Base-by-base conservation (phyloP, 2,113 vertebrate genomes). In the Trinectes maculatus region DNA sequence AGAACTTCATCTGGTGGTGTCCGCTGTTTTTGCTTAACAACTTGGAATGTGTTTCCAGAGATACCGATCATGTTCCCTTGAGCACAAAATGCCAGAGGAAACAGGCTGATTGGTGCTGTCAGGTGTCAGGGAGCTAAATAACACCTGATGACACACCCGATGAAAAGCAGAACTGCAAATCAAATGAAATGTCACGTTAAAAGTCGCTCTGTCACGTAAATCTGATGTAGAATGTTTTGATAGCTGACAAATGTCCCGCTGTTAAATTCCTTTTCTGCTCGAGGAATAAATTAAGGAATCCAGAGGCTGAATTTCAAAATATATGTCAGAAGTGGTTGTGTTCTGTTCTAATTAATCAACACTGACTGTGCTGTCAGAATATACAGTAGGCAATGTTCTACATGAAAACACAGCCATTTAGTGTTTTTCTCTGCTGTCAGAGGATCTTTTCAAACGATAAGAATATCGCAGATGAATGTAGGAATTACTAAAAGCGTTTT, bases 161-260 rank as follows among this genome's bases (percentile, higher is more conserved):
- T 51, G 68, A 56, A 43, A 55, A 43, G 25, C 8, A 54, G 68
- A 84, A 58, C 40, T 42, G 21, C 19, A 37, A 64, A 22, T 3
- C 10, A 24, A 29, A 36, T 44, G 25, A 85, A 88, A 85, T 80
- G 77, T 83, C 80, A 66, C 44, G 48, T 42, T 70, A 62, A 76
- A 74, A 65, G 42, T 43, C 18, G 12, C 60, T 28, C 5, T 43
- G 68, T 68, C 37, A 52, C 48, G 42, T 44, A n/a, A n/a, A 67
- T 43, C 31, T 80, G 84, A 59, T 73, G 71, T 88, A 86, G 69
- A 37, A 51, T 64, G 71, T 16, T 0, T 6, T 59, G 16, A 26
- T 36, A 37, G 19, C n/a, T 31, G 69, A 69, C 43, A 55, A 54
- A 65, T 36, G 69, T 59, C 19, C 15, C n/a, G 8, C 13, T 16